Evolutionary conservation across 2,797 vertebrate genomes (phyloP), one percentile per base, ranked within the genome.

Genomic region (Urophycis tenuis): DNA sequence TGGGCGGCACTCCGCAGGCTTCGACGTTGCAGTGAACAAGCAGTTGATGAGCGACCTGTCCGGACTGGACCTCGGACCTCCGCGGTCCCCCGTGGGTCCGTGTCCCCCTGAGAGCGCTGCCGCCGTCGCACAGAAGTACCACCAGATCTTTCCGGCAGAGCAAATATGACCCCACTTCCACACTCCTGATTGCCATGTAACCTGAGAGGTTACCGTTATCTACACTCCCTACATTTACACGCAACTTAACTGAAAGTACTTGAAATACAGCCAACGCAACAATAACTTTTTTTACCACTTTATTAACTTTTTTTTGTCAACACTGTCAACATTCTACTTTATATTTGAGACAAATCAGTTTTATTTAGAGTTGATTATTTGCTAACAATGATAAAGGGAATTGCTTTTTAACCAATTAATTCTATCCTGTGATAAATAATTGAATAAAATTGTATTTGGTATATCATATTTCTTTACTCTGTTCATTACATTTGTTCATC

Each of bases 11-110:
- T n/a, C 0, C 35, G 49, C 81, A 92, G 87, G 96, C 79, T 97
- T 97, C 79, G 93, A 96, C 80, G 81, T 98, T 80, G 91, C 95
- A 0, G 91, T 98, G 84, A 98, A 94, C 85, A 99, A 99, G 92
- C 93, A 94, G 85, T 84, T 98, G 82, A 96, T 98, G 96, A 91
- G 78, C 0, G 85, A 92, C 73, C 53, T 96, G 81, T 98, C 97
- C 2, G 95, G 95, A 70, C 88, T 99, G 85, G 77, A 81, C 9
- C 92, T 99, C 88, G 97, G 97, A 17, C 96, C 96, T 4, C 95
- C 97, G 4, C 94, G 96, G 7, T 93, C 95, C 75, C 97, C 97
- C 0, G 75, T 99, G 77, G 85, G 86, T 78, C 88, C 41, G 0
- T 94, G 94, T 81, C 88, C 93, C 9, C 33, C 19, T 1, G 85